A percentile compares a stretch with the other conserved stretches of the same genome.
These are phyloP conservation scores for Sebastes goodei DNA, from an alignment of 2,797 vertebrate genomes.

Conservation along the genomic window DNA sequence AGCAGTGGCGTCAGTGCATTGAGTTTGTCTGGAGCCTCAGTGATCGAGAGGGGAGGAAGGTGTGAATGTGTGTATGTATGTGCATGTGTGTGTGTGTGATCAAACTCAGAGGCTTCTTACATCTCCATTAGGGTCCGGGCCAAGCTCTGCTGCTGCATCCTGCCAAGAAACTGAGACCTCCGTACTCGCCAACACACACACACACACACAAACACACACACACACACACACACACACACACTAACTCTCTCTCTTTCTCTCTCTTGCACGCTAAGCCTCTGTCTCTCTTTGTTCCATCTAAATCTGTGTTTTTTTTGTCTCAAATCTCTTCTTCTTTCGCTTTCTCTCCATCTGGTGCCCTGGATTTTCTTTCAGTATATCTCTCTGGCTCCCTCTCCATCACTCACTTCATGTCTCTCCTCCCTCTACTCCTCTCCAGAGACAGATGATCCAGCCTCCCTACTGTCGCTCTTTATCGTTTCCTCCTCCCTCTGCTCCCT, in stretches of 20 bases:
- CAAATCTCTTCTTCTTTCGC: slow-evolving; percentile 35
- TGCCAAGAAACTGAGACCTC: slow-evolving; percentile 72
- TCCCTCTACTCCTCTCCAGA: slow-evolving; percentile 28
- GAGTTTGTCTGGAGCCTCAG: slow-evolving; percentile 52
- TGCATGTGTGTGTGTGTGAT: slow-evolving; percentile 30
- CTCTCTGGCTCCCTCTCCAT: slow-evolving; percentile 41
- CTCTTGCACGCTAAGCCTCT: slow-evolving; percentile 33
- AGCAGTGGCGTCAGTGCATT: slow-evolving; percentile 40
- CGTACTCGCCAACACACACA: slow-evolving; percentile 43
- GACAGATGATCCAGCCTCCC: slow-evolving; percentile 29
- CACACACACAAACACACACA: slow-evolving; percentile 38
- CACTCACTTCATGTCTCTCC: slow-evolving; percentile 44
- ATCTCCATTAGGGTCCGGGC: slow-evolving; percentile 71
- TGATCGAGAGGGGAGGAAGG: slow-evolving; percentile 29
- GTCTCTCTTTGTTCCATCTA: slow-evolving; percentile 59
- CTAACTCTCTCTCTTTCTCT: neutral
- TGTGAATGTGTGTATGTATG: slow-evolving; percentile 27
- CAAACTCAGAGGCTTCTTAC: slow-evolving; percentile 61
- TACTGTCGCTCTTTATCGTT: slow-evolving; percentile 37
- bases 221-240: slow-evolving; percentile 21
- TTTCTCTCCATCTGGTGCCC: slow-evolving; percentile 61
- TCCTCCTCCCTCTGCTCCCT: slow-evolving; percentile 24
- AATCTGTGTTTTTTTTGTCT: slow-evolving; percentile 56
- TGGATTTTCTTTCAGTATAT: slow-evolving; percentile 46
- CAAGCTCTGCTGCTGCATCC: slow-evolving; percentile 56